Base-by-base conservation (phyloP, 2,113 vertebrate species). In the Rhodinocichla rosea region DNA sequence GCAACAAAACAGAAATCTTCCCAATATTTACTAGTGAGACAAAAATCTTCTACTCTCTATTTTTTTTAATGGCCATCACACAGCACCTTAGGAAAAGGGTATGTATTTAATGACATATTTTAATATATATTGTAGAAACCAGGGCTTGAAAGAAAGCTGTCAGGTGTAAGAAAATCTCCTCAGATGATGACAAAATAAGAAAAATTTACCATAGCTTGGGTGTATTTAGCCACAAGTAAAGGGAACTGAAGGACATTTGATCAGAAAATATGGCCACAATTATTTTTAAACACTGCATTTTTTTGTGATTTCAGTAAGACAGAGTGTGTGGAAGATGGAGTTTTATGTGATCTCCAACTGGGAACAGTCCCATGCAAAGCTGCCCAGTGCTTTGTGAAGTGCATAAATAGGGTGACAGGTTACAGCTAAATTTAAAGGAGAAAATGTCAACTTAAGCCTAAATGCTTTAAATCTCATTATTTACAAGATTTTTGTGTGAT, bases 401-500 rank as follows among this genome's bases (percentile, higher is more conserved):
- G 78, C 65, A 86, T 90, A 94, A 94, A 88, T 77, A 92, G 47
- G 62, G 59, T 92, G 95, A 84, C 91, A 95, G 69, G 77, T 87
- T 87, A 91, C 57, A 89, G 87, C 74, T 85, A 87, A 82, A 95
- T 94, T 96, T 91, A 89, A 95, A 70, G 76, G 56, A 76, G 53
- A 87, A 95, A 73, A 83, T 55, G 85, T 90, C 90, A 94, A 45
- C 65, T 96, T 92, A 80, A 87, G 69, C 73, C 71, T 89, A 95
- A 95, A 87, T 83, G 74, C n/a, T 92, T 95, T 95, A 95, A 82
- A 83, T 82, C 87, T 91, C 26, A 7, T 95, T 83, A 89, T 62
- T 94, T 71, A 87, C 32, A 65, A 45, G 69, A 94, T 71, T 83
- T 90, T 91, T 89, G 57, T 84, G 78, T 84, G 93, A 89, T 95